Evolutionary conservation across 2,888 invertebrate species (phyloP).

Genomic region (Lathronympha strigana): DNA sequence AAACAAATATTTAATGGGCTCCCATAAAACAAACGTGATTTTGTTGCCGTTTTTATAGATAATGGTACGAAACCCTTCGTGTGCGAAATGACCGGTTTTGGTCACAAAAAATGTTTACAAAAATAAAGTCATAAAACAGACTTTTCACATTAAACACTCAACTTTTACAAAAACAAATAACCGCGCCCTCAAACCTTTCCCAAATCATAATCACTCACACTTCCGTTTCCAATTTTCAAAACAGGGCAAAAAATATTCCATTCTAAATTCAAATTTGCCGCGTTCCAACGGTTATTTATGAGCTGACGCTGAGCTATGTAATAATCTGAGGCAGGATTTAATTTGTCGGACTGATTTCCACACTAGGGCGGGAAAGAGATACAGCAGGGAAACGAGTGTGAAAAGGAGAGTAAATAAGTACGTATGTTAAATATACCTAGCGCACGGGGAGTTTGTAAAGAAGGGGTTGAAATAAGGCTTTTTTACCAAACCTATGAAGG

Average conservation of each 20-base stretch:
- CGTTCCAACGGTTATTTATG: constrained; percentile 71
- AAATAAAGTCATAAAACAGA: not conserved
- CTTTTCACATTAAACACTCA: not conserved
- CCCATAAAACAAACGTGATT: too few species aligned
- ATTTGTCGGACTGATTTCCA: constrained; percentile 85
- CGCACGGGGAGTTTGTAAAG: not conserved
- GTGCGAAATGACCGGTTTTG: too few species aligned
- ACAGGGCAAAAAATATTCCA: constrained; percentile 34
- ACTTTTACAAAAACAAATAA: not conserved
- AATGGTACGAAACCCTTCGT: too few species aligned
- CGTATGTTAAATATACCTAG: not conserved
- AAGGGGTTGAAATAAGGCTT: not conserved
- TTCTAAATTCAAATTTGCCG: constrained; percentile 39
- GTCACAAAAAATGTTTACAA: not conserved
- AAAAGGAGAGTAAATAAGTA: constrained; percentile 16
- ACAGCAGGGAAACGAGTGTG: not conserved
- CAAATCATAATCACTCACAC: constrained; percentile 24
- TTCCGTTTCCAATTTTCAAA: constrained; percentile 34
- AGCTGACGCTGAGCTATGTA: constrained; percentile 84
- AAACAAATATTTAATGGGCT: too few species aligned
- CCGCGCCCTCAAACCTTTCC: not conserved
- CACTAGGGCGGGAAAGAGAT: constrained; percentile 56
- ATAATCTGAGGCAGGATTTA: constrained; percentile 85
- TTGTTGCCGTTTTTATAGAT: too few species aligned
- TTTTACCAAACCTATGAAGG: too few species aligned